These are phyloP conservation scores for Nomada ruficornis DNA, from an alignment of 2,888 invertebrate species.

Conservation along the genomic window DNA sequence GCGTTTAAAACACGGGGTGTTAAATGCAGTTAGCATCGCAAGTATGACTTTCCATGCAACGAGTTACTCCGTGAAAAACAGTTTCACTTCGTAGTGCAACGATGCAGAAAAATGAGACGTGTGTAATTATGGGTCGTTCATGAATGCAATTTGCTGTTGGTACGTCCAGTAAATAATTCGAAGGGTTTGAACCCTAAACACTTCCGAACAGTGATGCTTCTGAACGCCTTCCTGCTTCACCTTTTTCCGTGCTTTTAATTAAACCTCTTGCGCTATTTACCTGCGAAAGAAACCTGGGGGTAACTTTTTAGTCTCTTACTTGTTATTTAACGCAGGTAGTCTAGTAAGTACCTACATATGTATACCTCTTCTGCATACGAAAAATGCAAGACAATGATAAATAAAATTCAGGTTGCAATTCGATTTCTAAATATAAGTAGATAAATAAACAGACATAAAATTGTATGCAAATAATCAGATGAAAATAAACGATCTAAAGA, in stretches of 20 bases:
- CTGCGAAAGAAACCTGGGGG: not conserved
- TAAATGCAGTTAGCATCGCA: constrained; percentile 43
- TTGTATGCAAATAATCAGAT: too few relatives aligned
- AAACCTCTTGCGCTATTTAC: too few relatives aligned
- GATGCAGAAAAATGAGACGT: constrained; percentile 20
- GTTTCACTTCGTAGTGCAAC: constrained; percentile 19
- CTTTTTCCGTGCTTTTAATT: too few relatives aligned
- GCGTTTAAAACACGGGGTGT: constrained; percentile 36
- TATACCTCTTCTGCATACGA: too few relatives aligned
- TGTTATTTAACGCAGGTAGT: not conserved
- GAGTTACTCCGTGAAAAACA: constrained; percentile 45
- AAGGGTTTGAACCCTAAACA: constrained; percentile 19
- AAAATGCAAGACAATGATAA: too few relatives aligned
- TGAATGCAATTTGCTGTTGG: constrained; percentile 14
- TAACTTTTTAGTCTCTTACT: not conserved
- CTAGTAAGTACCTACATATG: too few relatives aligned
- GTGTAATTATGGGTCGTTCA: constrained; percentile 26
- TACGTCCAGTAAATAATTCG: constrained; percentile 6
- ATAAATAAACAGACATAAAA: too few relatives aligned
- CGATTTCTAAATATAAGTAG: too few relatives aligned
- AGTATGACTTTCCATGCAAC: constrained; percentile 30
- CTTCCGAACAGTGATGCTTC: not conserved
- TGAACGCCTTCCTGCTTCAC: too few relatives aligned
- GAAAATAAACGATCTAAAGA: too few relatives aligned
- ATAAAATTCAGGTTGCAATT: too few relatives aligned